Evolutionary conservation across 2,797 vertebrate species (phyloP).

Genomic region (Uromys caudimaculatus): DNA sequence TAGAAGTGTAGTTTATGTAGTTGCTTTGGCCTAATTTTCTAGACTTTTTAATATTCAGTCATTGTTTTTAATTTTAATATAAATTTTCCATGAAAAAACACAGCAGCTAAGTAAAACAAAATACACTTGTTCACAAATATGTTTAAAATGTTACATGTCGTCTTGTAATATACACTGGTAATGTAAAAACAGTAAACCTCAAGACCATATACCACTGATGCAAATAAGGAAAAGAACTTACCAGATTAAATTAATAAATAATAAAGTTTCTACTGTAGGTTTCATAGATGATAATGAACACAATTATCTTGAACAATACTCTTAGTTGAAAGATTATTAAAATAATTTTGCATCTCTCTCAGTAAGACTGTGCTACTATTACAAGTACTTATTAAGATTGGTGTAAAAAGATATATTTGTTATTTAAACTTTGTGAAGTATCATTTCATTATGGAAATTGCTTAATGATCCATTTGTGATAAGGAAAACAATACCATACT

Average conservation of each 20-base stretch:
- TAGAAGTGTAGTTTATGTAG: not conserved
- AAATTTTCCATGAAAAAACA: slow-evolving; percentile 45
- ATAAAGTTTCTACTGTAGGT: not conserved
- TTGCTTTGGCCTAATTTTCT: not conserved
- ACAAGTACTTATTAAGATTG: not conserved
- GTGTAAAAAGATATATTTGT: not conserved
- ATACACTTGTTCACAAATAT: not conserved
- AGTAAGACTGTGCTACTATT: slow-evolving; percentile 28
- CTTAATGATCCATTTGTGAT: not conserved
- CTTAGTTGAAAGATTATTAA: slow-evolving; percentile 15
- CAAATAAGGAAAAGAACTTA: not conserved
- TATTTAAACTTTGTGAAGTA: not conserved
- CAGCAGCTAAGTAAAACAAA: not conserved
- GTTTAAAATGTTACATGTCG: not conserved
- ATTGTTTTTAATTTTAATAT: slow-evolving; percentile 7
- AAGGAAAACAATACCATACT: not conserved
- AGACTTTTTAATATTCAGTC: not conserved
- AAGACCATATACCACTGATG: not conserved
- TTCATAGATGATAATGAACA: not conserved
- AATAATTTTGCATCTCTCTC: slow-evolving; percentile 32
- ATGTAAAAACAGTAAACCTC: slow-evolving; percentile 9
- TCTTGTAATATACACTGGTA: slow-evolving; percentile 7
- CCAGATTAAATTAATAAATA: not conserved
- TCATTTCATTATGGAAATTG: not conserved
- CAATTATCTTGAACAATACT: slow-evolving; percentile 53